Conservation (phyloP, 2,888 invertebrate species). For the Xestia c-nigrum region DNA sequence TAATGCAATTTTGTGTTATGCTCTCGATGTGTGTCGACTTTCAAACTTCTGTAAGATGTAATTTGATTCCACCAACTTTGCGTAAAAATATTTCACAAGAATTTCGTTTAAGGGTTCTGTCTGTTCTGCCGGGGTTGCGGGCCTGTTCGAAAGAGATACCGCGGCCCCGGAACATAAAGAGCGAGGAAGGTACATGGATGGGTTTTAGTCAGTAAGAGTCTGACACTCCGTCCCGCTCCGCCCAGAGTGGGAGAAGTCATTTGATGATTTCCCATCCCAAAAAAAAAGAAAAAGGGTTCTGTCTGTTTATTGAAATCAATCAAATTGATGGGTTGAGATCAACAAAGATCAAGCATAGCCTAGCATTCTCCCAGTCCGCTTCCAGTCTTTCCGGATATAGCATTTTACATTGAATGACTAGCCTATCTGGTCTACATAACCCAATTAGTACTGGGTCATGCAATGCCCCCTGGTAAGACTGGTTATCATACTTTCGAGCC, state of each 20-base stretch:
- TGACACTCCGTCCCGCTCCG: no score
- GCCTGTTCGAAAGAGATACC: no score
- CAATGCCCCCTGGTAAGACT: neutral
- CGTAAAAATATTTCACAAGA: slow-evolving; percentile 15
- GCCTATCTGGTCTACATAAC: neutral
- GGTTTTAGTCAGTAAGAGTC: no score
- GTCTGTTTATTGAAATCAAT: neutral
- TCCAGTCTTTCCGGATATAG: neutral
- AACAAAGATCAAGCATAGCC: neutral
- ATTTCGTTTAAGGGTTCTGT: no score
- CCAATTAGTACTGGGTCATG: neutral
- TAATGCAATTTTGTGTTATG: slow-evolving; percentile 1
- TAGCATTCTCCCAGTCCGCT: neutral
- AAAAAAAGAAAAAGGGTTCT: no score
- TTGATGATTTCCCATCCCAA: no score
- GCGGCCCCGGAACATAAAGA: no score
- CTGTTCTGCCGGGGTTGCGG: no score
- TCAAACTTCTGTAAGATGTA: slow-evolving; percentile 18
- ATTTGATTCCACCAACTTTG: slow-evolving; percentile 20
- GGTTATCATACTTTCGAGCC: neutral
- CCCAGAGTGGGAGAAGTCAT: no score
- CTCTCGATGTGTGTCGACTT: neutral
- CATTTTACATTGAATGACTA: neutral
- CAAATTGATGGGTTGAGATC: neutral
- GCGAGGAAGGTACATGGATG: no score